A percentile compares a stretch with the other conserved stretches of the same genome.
Conservation (phyloP, 2,113 vertebrate genomes). For the Perca schrenkii region DNA sequence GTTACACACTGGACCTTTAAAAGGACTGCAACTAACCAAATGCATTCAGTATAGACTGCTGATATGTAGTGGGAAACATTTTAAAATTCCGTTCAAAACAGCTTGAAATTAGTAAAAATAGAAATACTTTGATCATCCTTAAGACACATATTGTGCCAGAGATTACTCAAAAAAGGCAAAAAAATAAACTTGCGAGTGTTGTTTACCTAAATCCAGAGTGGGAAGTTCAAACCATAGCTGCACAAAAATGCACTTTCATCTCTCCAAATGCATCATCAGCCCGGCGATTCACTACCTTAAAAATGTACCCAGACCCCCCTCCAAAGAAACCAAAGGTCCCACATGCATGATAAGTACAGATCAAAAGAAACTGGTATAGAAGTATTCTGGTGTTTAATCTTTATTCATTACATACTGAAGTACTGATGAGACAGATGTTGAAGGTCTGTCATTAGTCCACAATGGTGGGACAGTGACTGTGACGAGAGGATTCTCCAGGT, state of each 20-base stretch:
- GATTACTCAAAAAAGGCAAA: slow-evolving; percentile 47
- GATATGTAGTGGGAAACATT: slow-evolving; percentile 16
- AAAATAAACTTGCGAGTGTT: slow-evolving; percentile 37
- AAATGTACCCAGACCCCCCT: slow-evolving; percentile 43
- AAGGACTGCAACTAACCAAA: background rate
- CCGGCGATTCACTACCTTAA: slow-evolving; percentile 42
- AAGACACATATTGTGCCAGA: slow-evolving; percentile 58
- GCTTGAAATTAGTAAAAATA: slow-evolving; percentile 55
- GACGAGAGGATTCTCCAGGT: background rate
- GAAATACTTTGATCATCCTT: slow-evolving; percentile 70
- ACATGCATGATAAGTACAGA: slow-evolving; percentile 43
- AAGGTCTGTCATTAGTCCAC: slow-evolving; percentile 9
- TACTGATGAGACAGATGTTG: slow-evolving; percentile 5
- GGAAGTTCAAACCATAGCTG: slow-evolving; percentile 54
- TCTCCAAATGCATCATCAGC: slow-evolving; percentile 56
- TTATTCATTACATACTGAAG: slow-evolving; percentile 56
- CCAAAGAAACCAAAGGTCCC: slow-evolving; percentile 52
- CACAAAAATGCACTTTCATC: slow-evolving; percentile 74
- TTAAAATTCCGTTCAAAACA: slow-evolving; percentile 53
- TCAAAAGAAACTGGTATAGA: slow-evolving; percentile 58
- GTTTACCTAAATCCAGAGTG: slow-evolving; percentile 51
- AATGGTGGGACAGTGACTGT: background rate
- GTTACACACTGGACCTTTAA: no score
- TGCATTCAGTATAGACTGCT: slow-evolving; percentile 16
- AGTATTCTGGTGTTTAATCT: slow-evolving; percentile 8